Base-by-base conservation (phyloP, 2,113 vertebrate species). In the Gila orcuttii region DNA sequence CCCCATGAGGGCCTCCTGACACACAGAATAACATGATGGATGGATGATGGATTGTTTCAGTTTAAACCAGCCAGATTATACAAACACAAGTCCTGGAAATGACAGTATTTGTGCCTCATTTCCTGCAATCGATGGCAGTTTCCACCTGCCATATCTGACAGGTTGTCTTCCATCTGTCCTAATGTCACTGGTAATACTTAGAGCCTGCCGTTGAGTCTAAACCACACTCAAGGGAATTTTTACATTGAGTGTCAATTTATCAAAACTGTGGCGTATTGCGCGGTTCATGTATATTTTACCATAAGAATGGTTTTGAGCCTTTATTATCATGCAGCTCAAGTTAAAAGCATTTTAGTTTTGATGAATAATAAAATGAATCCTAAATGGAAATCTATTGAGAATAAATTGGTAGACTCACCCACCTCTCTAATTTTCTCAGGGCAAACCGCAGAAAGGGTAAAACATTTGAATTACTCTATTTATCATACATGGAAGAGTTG, bases 141-240 rank as follows among this genome's bases (percentile, higher is more conserved):
- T 75, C 71, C 39, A 74, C 71, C 71, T 74, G 71, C 77, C n/a
- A 39, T 60, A 17, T 66, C 39, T 66, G 79, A 81, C 79, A 66
- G 17, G 23, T 39, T 66, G 79, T 76, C 74, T 28, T 66, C 39
- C 60, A 45, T 79, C 77, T 60, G 55, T 57, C 25, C 52, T 59
- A 21, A 78, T 78, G 50, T 78, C 52, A 78, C 52, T 2, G 39
- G 39, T 12, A 42, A 47, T 74, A 74, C 39, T 47, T 11, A 7
- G 71, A 42, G 21, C 71, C 71, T 23, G 71, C 23, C 6, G 23
- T 25, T n/a, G 71, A 45, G 71, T 47, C 71, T 74, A 10, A 74
- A 45, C 2, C 39, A 25, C 23, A 74, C 71, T 47, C 39, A 3
- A 25, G 39, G 12, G 71, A 15, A 11, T 25, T 47, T 74, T 74